Evolutionary conservation across 1,140 invertebrate species (phyloP).

Genomic region (Drosophila arizonae): DNA sequence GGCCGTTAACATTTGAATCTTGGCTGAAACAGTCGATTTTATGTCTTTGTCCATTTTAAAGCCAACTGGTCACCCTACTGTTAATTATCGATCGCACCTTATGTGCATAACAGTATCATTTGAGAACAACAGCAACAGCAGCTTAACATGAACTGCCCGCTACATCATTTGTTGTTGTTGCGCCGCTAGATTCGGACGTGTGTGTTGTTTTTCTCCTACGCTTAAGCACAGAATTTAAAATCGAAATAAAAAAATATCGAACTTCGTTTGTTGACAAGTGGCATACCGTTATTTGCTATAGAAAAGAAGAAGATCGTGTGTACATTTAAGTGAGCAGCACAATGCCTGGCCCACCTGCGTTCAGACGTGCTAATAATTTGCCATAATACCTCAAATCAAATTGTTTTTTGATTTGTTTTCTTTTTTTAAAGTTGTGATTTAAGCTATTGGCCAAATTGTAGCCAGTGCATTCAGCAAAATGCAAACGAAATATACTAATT

Average conservation of each 20-base stretch:
- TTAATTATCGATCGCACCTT: slow-evolving; percentile 25
- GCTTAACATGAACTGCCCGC: slow-evolving; percentile 35
- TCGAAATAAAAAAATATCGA: not conserved
- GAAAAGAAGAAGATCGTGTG: slow-evolving; percentile 1
- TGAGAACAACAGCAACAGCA: slow-evolving; percentile 41
- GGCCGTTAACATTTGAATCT: not conserved
- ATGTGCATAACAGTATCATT: slow-evolving; percentile 30
- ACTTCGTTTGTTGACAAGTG: slow-evolving; percentile 26
- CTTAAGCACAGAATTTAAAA: slow-evolving; percentile 23
- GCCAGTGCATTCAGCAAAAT: slow-evolving; percentile 47
- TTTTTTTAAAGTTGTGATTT: slow-evolving; percentile 16
- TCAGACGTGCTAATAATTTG: slow-evolving; percentile 25
- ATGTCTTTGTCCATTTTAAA: not conserved
- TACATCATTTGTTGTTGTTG: slow-evolving; percentile 45
- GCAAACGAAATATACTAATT: slow-evolving; percentile 41
- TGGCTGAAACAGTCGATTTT: slow-evolving; percentile 3
- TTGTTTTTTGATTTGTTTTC: slow-evolving; percentile 2
- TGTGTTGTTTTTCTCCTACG: slow-evolving; percentile 4
- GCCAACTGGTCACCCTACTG: slow-evolving; percentile 18
- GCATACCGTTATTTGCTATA: slow-evolving; percentile 31
- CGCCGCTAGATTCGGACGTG: slow-evolving; percentile 42
- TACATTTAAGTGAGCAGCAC: not conserved
- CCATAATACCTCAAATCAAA: slow-evolving; percentile 27
- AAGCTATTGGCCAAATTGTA: slow-evolving; percentile 8
- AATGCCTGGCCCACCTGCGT: slow-evolving; percentile 28